phyloP scores from a whole-genome alignment of 2,113 vertebrate species.

The Syngnathus scovelli region DNA sequence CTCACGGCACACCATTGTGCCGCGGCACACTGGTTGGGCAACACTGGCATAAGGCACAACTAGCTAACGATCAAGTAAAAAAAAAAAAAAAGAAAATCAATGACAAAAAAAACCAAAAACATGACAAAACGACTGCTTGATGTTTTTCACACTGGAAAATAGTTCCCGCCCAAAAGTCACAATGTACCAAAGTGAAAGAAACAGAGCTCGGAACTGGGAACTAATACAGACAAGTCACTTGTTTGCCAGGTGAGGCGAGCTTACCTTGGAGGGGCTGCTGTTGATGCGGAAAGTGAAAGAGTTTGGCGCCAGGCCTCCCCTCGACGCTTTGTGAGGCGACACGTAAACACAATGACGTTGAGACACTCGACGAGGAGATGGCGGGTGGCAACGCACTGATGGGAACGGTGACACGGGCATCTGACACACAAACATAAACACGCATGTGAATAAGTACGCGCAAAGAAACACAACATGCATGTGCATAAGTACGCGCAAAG shows the following conservation, averaged over 20 bases:
- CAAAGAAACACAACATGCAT: neutral
- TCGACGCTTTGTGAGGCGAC: slow-evolving; percentile 82
- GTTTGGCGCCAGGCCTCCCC: slow-evolving; percentile 70
- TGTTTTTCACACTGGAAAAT: too few species aligned
- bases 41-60: too few species aligned
- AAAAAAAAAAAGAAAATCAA: too few species aligned
- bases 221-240: neutral
- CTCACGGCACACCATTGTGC: too few species aligned
- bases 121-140: too few species aligned
- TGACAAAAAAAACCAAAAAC: too few species aligned
- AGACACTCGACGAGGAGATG: slow-evolving; percentile 87
- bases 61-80: too few species aligned
- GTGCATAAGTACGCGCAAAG: too few species aligned
- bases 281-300: slow-evolving; percentile 84
- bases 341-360: slow-evolving; percentile 88
- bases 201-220: too few species aligned
- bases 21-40: too few species aligned
- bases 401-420: slow-evolving; percentile 87
- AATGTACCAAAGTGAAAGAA: too few species aligned
- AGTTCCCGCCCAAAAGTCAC: too few species aligned
- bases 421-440: slow-evolving; percentile 54
- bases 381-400: slow-evolving; percentile 76
- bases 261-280: slow-evolving; percentile 90
- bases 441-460: neutral
- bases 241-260: slow-evolving; percentile 13